Base-by-base conservation (phyloP, 2,797 vertebrate genomes). In the Malacoraja senta region DNA sequence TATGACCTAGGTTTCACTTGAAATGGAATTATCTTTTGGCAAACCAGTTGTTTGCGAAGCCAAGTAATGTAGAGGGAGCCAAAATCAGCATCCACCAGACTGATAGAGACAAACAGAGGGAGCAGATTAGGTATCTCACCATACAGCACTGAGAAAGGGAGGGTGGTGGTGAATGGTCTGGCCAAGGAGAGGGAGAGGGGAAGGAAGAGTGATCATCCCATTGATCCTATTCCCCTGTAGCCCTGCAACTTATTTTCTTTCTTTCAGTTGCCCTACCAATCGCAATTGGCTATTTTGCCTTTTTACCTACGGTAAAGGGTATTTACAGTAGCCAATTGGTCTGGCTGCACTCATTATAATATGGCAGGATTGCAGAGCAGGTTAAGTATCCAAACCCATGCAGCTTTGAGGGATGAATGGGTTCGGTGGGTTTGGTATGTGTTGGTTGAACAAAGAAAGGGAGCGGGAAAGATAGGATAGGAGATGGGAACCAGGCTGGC, bases 11-110 rank as follows among this genome's bases (percentile, higher is more conserved):
- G 84, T 88, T 88, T 88, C 61, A 88, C 84, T 88, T 68, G 61
- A 68, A 68, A 61, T 88, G 84, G 84, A 88, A 88, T 88, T 88
- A 88, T 88, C 84, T 88, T 88, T 88, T 88, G 84, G 84, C 61
- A 88, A 88, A 88, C 63, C 19, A 32, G 61, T 68, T 88, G n/a
- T 8, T 88, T 68, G 84, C 61, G 35, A 88, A 68, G 65, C 61
- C n/a, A 88, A 88, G 65, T 68, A 88, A 35, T 65, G 17, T 35
- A 35, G n/a, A 35, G 63, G 9, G 2, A 68, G 84, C 84, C 84
- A 88, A 68, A 88, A 68, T 88, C 84, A 88, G 63, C 61, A 13
- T 35, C 63, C 63, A 35, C n/a, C 84, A 88, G 84, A 88, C 63
- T 88, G 84, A 88, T 88, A 88, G 84, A 88, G 84, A 68, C 84